Evolutionary conservation across 2,113 vertebrate genomes (phyloP), one percentile per base, ranked within the genome.

Genomic region (Forbesichthys agassizii): DNA sequence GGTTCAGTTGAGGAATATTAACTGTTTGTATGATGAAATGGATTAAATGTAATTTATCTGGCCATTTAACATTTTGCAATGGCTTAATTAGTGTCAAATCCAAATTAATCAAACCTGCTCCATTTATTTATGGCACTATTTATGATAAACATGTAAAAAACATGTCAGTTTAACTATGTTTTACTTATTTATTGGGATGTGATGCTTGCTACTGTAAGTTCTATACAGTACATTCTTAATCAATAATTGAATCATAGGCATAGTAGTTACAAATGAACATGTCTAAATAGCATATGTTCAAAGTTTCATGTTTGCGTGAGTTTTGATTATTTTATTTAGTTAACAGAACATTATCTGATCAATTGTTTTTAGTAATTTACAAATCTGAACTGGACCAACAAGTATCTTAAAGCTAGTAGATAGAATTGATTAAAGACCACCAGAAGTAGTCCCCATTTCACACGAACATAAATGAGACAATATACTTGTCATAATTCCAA

Each of bases 161-260:
- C 36, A 42, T 42, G 36, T 42, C 36, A 42, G 75, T 77, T 87
- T 86, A 74, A 55, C 36, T 42, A 42, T 73, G 66, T 84, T 89
- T 89, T 85, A 88, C 71, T 71, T 88, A 92, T 92, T 92, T 92
- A 92, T 92, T 92, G 55, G 62, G 75, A 69, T 71, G 33, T 77
- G 61, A 66, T 70, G 47, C 56, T 73, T 75, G 48, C 70, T 73
- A 27, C 27, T 27, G 27, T 61, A 55, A 48, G 68, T 81, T 89
- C 74, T 73, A 7, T 52, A 16, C 27, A 27, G 27, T 27, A 3
- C 69, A 70, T 68, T 81, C 63, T 74, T 18, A 51, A 69, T 5
- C 13, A 75, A 66, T 68, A 75, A 86, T 71, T 74, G 13, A 77
- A 86, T 84, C 68, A 82, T 71, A 78, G 79, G 48, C 53, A 69